Evolutionary conservation across 2,797 vertebrate species (phyloP), one percentile per base, ranked within the genome.

Genomic region (Cossypha heuglini): DNA sequence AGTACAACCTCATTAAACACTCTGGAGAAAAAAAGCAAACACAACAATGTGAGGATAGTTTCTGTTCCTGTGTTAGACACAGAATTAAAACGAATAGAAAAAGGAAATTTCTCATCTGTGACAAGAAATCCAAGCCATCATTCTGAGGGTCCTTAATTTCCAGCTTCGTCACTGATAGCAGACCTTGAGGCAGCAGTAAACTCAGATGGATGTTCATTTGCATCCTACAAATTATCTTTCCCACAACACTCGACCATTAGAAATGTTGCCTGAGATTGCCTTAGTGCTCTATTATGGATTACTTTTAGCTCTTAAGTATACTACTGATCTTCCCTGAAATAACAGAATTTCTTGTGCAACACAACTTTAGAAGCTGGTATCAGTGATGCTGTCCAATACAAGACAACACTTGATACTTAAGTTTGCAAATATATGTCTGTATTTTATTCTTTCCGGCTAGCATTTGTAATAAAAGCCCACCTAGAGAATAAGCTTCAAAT

Each of bases 1-100:
- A 93, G 54, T 98, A 98, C 21, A 99, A 93, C 40, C 78, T 97
- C 59, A 78, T 94, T n/a, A 95, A 94, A 88, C 80, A 96, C 46
- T 97, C 99, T 99, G 76, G 29, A 75, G 59, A 58, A 59, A 64
- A 77, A 45, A 81, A 33, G 76, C 7, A 61, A 49, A 82, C 5
- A 73, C 21, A 72, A 62, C 16, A 75, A 87, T 9, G 5, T 35
- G 18, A 94, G 15, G 78, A 78, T 6, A 73, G 22, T 42, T 67
- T 96, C 33, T 35, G 9, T n/a, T 88, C 72, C 11, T 31, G 58
- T 37, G 16, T 38, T 52, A 75, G 33, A 75, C 33, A 51, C 1
- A 58, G 10, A 79, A 61, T 51, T 51, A 33, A 74, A n/a, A 72
- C 67, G 0, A 48, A 64, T 4, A 42, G 7, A 58, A 10, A 63